Conservation (phyloP, 2,888 invertebrate species). For the Andrena praecox region DNA sequence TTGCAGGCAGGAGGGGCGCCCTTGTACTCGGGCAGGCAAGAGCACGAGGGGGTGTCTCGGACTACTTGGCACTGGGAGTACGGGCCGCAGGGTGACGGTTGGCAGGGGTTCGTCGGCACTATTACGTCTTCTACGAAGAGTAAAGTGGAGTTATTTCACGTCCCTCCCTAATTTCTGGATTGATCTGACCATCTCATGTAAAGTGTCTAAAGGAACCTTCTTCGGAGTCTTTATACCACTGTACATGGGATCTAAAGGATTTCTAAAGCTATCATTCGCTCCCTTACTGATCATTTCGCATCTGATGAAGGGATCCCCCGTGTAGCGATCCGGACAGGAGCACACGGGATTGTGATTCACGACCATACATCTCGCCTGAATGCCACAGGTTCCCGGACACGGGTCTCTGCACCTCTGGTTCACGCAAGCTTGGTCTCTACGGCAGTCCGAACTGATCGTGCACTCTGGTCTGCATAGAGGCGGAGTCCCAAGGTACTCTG, state of each 20-base stretch:
- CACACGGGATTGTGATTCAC: slow-evolving; percentile 95
- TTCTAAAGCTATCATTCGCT: neutral
- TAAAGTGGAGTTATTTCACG: neutral
- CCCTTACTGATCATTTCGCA: slow-evolving; percentile 84
- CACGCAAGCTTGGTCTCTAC: slow-evolving; percentile 90
- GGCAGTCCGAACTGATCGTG: slow-evolving; percentile 92
- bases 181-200: neutral
- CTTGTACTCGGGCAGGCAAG: slow-evolving; percentile 89
- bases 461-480: slow-evolving; percentile 92
- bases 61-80: slow-evolving; percentile 87
- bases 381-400: slow-evolving; percentile 92
- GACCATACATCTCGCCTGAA: slow-evolving; percentile 91
- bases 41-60: slow-evolving; percentile 88
- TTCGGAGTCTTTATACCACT: neutral
- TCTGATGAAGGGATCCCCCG: slow-evolving; percentile 92
- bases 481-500: slow-evolving; percentile 91
- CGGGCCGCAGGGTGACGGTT: slow-evolving; percentile 89
- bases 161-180: neutral
- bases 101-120: slow-evolving; percentile 85
- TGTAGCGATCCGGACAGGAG: slow-evolving; percentile 89
- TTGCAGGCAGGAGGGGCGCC: slow-evolving; percentile 91
- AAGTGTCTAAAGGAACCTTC: neutral
- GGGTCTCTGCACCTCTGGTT: slow-evolving; percentile 93
- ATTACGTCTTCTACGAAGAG: slow-evolving; percentile 62
- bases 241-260: neutral